These are phyloP conservation scores for Achroia grisella DNA, from an alignment of 1,140 invertebrate genomes.

Conservation along the genomic window DNA sequence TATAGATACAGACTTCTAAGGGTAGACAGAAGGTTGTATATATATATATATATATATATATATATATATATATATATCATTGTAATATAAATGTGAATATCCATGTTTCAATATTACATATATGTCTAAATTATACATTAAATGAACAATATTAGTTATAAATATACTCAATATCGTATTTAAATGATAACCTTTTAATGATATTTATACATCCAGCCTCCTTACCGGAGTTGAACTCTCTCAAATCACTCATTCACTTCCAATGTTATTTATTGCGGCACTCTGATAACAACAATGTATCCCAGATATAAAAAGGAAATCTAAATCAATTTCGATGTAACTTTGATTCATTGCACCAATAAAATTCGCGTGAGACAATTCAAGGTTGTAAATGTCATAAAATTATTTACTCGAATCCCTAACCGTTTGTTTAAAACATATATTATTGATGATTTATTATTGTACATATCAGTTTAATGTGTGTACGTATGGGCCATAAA, in stretches of 20 bases:
- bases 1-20: too few species aligned
- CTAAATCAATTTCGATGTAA: slow-evolving; percentile 44
- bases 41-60: too few species aligned
- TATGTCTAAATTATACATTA: too few species aligned
- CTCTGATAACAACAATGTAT: slow-evolving; percentile 40
- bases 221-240: background rate
- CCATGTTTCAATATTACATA: too few species aligned
- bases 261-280: slow-evolving; percentile 18
- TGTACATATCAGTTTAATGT: slow-evolving; percentile 61
- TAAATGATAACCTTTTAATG: too few species aligned
- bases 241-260: slow-evolving; percentile 21
- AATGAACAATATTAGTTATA: too few species aligned
- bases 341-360: slow-evolving; percentile 46
- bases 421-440: slow-evolving; percentile 52
- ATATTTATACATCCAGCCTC: too few species aligned
- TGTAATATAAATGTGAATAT: too few species aligned
- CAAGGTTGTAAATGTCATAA: slow-evolving; percentile 54
- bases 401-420: slow-evolving; percentile 56
- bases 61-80: too few species aligned
- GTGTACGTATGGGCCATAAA: slow-evolving; percentile 64
- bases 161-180: too few species aligned
- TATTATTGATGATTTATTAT: slow-evolving; percentile 66
- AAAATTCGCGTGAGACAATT: slow-evolving; percentile 54
- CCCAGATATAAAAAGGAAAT: slow-evolving; percentile 27
- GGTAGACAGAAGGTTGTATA: too few species aligned